A percentile compares a stretch with the other conserved stretches of the same genome.
These are phyloP conservation scores for Chironomus tepperi DNA, from an alignment of 1,140 invertebrate species.

Conservation along the genomic window DNA sequence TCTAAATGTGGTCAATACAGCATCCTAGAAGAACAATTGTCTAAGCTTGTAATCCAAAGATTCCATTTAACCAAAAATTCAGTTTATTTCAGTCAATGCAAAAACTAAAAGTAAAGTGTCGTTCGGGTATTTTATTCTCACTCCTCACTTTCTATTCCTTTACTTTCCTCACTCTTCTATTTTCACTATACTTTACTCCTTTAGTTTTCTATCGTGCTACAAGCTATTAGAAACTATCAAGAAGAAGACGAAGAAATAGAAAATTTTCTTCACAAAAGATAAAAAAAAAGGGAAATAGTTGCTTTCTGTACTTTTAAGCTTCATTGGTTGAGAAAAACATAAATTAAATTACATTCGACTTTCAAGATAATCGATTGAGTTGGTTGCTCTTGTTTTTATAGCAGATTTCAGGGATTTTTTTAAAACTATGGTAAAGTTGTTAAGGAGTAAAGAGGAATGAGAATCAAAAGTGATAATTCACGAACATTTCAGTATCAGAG, in stretches of 20 bases:
- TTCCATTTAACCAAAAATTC: too few relatives aligned
- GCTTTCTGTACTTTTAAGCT: neutral
- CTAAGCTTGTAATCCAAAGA: too few relatives aligned
- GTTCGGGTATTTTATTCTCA: too few relatives aligned
- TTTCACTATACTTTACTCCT: neutral
- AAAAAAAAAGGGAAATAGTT: too few relatives aligned
- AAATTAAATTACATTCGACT: constrained; percentile 20
- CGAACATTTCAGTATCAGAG: neutral
- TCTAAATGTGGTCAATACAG: too few relatives aligned
- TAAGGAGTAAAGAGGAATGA: neutral
- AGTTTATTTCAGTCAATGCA: too few relatives aligned
- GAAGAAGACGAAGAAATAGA: neutral
- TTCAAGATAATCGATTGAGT: constrained; percentile 8
- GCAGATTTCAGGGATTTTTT: neutral
- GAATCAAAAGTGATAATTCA: neutral
- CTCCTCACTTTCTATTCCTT: too few relatives aligned
- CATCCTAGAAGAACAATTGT: too few relatives aligned
- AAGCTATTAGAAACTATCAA: neutral
- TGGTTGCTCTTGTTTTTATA: neutral
- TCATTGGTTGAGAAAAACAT: neutral
- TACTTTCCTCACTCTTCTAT: too few relatives aligned
- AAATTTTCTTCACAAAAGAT: neutral
- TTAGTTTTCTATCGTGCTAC: neutral
- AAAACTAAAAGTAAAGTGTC: too few relatives aligned
- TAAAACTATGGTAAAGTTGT: neutral